Percentiles rank a stretch among this genome's conserved stretches.
Evolutionary conservation across 1,140 invertebrate genomes (phyloP).

Genomic region (Ceratina australensis): DNA sequence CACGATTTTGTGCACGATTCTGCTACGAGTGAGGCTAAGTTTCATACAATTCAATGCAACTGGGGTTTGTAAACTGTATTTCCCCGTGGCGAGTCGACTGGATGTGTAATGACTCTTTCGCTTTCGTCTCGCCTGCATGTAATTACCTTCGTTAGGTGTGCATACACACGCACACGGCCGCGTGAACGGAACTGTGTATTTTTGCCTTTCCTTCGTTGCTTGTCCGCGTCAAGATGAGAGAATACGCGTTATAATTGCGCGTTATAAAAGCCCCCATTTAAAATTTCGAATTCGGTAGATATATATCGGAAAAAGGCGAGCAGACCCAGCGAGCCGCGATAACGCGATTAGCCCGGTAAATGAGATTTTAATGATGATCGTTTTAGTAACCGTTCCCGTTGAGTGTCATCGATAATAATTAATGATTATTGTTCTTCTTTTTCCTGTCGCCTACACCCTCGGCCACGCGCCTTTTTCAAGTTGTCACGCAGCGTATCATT

Average conservation of each 20-base stretch:
- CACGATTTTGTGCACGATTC: not conserved
- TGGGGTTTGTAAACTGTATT: constrained; percentile 33
- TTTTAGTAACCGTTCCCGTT: constrained; percentile 27
- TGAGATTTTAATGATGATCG: constrained; percentile 42
- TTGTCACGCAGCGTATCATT: not conserved
- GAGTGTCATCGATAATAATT: constrained; percentile 32
- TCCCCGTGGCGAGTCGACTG: not conserved
- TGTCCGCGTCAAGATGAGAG: constrained; percentile 36
- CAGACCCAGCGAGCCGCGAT: constrained; percentile 8
- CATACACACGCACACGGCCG: constrained; percentile 4
- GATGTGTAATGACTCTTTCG: constrained; percentile 35
- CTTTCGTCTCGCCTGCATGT: constrained; percentile 48
- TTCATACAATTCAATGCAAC: not conserved
- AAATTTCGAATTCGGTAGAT: constrained; percentile 34
- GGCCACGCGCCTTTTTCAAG: not conserved
- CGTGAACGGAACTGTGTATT: not conserved
- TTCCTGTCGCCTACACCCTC: not conserved
- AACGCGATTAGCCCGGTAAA: constrained; percentile 34
- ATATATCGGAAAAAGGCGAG: constrained; percentile 37
- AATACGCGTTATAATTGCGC: constrained; percentile 41
- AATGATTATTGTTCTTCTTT: constrained; percentile 13
- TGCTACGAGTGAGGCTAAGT: not conserved
- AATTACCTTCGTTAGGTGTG: constrained; percentile 51
- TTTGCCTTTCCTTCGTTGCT: constrained; percentile 24
- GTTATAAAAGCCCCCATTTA: constrained; percentile 42